A percentile compares a stretch with the other conserved stretches of the same genome.
phyloP scores from a whole-genome alignment of 2,113 vertebrate genomes.

The Nyctibius bracteatus region DNA sequence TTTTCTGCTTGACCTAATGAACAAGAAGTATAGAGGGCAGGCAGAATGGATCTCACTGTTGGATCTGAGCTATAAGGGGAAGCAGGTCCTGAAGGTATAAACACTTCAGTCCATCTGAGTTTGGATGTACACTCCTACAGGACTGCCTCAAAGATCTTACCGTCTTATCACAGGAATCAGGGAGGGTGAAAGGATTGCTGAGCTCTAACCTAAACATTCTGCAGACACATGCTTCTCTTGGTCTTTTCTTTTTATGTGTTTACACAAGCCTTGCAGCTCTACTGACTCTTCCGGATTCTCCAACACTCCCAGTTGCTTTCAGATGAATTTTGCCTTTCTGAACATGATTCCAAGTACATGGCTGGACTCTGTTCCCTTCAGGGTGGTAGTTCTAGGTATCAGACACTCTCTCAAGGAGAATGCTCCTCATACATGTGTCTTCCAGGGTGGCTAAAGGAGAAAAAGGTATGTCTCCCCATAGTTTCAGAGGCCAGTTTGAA shows the following conservation, averaged over 20 bases:
- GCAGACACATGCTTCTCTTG: neutral
- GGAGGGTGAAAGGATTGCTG: neutral
- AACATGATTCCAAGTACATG: neutral
- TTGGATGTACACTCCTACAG: neutral
- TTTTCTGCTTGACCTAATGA: neutral
- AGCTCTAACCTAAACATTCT: neutral
- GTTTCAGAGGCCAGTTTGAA: neutral
- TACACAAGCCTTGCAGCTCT: neutral
- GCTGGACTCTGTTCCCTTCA: neutral
- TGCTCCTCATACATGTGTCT: neutral
- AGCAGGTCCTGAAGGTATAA: neutral
- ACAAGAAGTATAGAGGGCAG: neutral
- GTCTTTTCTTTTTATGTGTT: neutral
- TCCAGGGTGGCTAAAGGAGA: neutral
- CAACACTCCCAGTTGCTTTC: neutral
- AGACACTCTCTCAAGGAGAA: neutral
- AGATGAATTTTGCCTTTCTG: neutral
- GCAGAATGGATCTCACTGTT: neutral
- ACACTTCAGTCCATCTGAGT: neutral
- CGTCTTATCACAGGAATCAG: neutral
- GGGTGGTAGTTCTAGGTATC: neutral
- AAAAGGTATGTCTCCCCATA: fast-evolving
- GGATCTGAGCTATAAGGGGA: neutral
- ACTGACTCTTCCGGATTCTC: neutral
- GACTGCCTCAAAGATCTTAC: neutral